phyloP scores from a whole-genome alignment of 2,797 vertebrate genomes.

The Spinus pinus region DNA sequence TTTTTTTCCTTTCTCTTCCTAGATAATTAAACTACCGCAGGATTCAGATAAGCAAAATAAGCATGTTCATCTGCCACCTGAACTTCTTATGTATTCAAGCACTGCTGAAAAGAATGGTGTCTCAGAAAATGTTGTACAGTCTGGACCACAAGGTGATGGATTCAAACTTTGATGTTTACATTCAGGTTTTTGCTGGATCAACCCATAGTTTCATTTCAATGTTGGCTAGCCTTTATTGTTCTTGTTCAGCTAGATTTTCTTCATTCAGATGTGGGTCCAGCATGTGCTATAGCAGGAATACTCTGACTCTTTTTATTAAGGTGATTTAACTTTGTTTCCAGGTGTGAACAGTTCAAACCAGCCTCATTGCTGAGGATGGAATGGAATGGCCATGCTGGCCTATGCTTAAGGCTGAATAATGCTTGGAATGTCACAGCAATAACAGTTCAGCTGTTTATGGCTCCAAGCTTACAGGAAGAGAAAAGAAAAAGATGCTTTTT shows the following conservation, averaged over 20 bases:
- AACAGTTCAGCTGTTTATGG: background rate
- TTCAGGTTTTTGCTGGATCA: constrained; percentile 3
- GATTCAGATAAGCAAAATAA: constrained; percentile 49
- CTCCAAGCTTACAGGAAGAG: background rate
- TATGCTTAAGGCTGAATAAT: background rate
- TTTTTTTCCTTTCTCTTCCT: background rate
- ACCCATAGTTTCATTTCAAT: constrained; percentile 69
- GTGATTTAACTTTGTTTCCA: background rate
- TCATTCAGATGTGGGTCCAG: background rate
- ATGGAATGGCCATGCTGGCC: background rate
- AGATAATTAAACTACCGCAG: constrained; percentile 85
- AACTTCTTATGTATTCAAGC: constrained; percentile 42
- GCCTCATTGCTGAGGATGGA: background rate
- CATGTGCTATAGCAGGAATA: background rate
- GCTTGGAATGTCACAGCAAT: background rate
- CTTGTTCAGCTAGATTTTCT: background rate
- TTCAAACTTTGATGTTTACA: constrained; percentile 59
- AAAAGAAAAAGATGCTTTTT: background rate
- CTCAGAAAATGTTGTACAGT: background rate
- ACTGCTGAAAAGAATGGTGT: background rate
- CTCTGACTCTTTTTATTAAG: background rate
- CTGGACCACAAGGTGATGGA: constrained; percentile 42
- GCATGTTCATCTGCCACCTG: constrained; percentile 32
- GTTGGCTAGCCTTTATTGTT: constrained; percentile 47
- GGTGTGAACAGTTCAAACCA: background rate